Evolutionary conservation across 2,113 vertebrate species (phyloP).

Genomic region (Odobenus rosmarus): DNA sequence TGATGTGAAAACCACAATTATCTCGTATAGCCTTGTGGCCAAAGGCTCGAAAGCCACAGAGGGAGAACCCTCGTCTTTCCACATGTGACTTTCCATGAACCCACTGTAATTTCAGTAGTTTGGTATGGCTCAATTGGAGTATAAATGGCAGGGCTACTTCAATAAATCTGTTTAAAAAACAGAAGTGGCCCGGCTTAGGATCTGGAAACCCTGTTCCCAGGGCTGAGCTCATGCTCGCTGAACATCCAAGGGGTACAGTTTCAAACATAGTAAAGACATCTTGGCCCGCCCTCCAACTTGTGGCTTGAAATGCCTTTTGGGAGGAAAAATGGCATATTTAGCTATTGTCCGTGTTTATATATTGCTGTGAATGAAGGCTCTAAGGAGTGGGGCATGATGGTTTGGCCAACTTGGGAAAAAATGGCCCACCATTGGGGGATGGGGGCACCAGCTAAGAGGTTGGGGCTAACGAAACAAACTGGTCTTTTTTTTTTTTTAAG

Average conservation of each 20-base stretch:
- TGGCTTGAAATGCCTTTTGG: slow-evolving; percentile 8
- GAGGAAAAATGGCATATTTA: slow-evolving; percentile 12
- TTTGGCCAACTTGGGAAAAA: slow-evolving; percentile 33
- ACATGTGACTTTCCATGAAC: slow-evolving; percentile 46
- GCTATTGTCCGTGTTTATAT: not conserved
- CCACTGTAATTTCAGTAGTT: slow-evolving; percentile 12
- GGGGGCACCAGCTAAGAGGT: not conserved
- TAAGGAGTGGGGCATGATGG: not conserved
- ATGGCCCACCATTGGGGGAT: not conserved
- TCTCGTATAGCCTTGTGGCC: slow-evolving; percentile 34
- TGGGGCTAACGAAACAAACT: not conserved
- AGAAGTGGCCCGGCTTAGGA: not conserved
- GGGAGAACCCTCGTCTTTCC: slow-evolving; percentile 9
- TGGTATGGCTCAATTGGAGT: not conserved
- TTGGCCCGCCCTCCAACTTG: not conserved
- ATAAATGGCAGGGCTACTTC: not conserved
- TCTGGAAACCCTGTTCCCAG: not conserved
- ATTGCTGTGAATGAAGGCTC: not conserved
- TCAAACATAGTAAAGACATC: not conserved
- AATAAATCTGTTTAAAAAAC: not conserved
- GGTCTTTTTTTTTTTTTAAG: not conserved
- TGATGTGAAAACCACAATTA: slow-evolving; percentile 59
- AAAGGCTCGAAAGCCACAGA: slow-evolving; percentile 41
- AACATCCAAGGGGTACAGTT: not conserved
- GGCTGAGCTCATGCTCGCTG: not conserved